These are phyloP conservation scores for Drosophila asahinai DNA, from an alignment of 1,140 invertebrate species.

Conservation along the genomic window DNA sequence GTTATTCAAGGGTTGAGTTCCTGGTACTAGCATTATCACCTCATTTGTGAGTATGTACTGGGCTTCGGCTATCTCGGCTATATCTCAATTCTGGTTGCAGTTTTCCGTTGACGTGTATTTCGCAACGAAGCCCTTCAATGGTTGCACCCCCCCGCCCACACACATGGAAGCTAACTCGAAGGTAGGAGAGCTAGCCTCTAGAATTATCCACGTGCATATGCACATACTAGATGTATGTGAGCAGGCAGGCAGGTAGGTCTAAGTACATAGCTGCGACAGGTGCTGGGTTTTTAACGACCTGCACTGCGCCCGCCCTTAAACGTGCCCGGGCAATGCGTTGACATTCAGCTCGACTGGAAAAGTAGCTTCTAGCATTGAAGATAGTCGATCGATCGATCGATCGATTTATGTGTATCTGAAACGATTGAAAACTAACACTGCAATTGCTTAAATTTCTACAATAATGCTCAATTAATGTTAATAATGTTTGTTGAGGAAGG, in stretches of 20 bases:
- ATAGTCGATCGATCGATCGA: constrained; percentile 11
- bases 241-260: constrained; percentile 12
- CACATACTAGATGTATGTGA: constrained; percentile 8
- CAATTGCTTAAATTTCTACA: background rate
- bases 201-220: constrained; percentile 54
- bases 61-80: constrained; percentile 27
- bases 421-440: background rate
- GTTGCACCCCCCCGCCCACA: constrained; percentile 16
- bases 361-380: constrained; percentile 12
- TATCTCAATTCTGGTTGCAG: constrained; percentile 46
- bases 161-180: constrained; percentile 22
- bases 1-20: background rate
- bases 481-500: constrained; percentile 14
- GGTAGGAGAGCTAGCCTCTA: constrained; percentile 43
- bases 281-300: constrained; percentile 47
- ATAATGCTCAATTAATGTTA: constrained; percentile 3
- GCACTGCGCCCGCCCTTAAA: constrained; percentile 41
- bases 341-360: constrained; percentile 18
- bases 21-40: constrained; percentile 11
- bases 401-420: constrained; percentile 12
- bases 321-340: constrained; percentile 41
- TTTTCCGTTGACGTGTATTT: constrained; percentile 60
- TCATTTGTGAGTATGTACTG: constrained; percentile 17
- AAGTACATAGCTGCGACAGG: constrained; percentile 45
- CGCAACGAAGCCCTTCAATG: constrained; percentile 61